These are phyloP conservation scores for Anableps anableps DNA, from an alignment of 2,797 vertebrate genomes.

Conservation along the genomic window DNA sequence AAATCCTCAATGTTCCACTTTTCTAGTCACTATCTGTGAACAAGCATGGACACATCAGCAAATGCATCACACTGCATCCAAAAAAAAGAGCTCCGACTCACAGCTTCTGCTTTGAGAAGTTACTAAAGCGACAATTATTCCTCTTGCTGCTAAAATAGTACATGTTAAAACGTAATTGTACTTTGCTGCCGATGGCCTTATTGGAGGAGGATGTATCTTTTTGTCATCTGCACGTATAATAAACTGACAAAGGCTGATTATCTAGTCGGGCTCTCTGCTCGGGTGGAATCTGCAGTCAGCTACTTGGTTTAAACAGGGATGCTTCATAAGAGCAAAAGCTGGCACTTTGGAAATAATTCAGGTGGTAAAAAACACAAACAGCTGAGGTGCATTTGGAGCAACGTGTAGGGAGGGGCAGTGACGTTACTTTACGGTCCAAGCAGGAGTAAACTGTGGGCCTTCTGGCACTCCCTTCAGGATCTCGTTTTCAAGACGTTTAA, in stretches of 20 bases:
- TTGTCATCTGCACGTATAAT: not conserved
- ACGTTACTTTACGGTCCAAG: not conserved
- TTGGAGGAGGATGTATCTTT: not conserved
- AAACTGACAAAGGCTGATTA: not conserved
- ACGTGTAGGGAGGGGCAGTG: not conserved
- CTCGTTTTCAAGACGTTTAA: not conserved
- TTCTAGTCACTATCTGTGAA: conserved; percentile 54
- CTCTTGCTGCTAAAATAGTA: not conserved
- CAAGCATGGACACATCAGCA: conserved; percentile 52
- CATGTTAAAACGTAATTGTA: not conserved
- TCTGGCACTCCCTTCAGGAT: not conserved
- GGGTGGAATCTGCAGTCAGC: not conserved
- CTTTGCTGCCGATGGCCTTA: not conserved
- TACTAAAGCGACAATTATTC: not conserved
- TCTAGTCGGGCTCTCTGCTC: not conserved
- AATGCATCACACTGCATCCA: conserved; percentile 9
- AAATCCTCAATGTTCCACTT: conserved; percentile 39
- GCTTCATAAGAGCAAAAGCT: not conserved
- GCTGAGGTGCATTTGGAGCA: not conserved
- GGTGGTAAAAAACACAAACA: not conserved
- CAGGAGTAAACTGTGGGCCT: not conserved
- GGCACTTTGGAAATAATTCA: not conserved
- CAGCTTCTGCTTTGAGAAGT: conserved; percentile 19
- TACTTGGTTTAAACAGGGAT: not conserved
- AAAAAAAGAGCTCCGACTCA: conserved; percentile 52